Percentiles rank a stretch among this genome's conserved stretches.
phyloP scores from a whole-genome alignment of 1,140 invertebrate species.

The Anastatus disparis region DNA sequence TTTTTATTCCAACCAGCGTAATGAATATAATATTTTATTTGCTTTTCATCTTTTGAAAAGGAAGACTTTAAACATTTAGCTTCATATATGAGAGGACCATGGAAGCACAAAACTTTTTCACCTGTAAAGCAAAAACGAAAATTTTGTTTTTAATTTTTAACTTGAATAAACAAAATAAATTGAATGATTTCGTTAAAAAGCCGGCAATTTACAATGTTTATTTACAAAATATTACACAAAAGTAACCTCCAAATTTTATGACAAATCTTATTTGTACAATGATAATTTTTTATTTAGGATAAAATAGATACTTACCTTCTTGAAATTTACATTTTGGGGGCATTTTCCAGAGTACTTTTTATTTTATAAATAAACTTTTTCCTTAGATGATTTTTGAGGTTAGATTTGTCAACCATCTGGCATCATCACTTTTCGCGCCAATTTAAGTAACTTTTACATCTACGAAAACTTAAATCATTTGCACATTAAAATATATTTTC shows the following conservation, averaged over 20 bases:
- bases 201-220: background rate
- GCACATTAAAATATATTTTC: background rate
- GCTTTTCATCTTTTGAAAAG: constrained; percentile 85
- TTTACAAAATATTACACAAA: background rate
- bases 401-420: constrained; percentile 34
- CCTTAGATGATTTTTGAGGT: constrained; percentile 23
- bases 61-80: constrained; percentile 92
- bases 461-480: too few species aligned
- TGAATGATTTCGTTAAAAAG: background rate
- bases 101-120: constrained; percentile 96
- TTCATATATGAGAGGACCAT: constrained; percentile 94
- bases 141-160: too few species aligned
- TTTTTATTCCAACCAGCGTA: constrained; percentile 99
- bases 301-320: constrained; percentile 52
- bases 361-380: constrained; percentile 1
- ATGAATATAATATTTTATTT: constrained; percentile 92
- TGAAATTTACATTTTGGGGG: constrained; percentile 63
- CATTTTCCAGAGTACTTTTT: constrained; percentile 48
- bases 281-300: background rate
- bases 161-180: background rate
- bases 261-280: background rate
- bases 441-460: background rate
- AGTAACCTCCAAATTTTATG: background rate
- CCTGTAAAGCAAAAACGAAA: constrained; percentile 72
- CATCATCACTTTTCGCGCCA: constrained; percentile 11